These are phyloP conservation scores for Acromyrmex charruanus DNA, from an alignment of 1,140 invertebrate species.

Conservation along the genomic window DNA sequence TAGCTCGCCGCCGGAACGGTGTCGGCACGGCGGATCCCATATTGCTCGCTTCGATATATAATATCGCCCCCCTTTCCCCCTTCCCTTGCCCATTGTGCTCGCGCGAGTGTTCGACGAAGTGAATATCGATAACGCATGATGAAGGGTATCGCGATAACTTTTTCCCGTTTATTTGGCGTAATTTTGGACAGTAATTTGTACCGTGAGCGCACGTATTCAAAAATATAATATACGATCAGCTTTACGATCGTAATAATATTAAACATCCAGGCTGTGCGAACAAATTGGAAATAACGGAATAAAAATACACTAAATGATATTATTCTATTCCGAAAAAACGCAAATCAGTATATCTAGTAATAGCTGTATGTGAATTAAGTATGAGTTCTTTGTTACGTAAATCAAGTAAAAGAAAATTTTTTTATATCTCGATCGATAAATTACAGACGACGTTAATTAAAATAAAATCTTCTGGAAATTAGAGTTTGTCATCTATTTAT, in stretches of 20 bases:
- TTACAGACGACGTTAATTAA: not conserved
- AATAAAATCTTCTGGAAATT: not conserved
- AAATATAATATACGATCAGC: constrained; percentile 9
- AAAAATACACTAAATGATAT: not conserved
- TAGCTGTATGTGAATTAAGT: not conserved
- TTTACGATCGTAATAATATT: constrained; percentile 31
- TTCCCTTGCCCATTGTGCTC: constrained; percentile 31
- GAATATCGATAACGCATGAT: constrained; percentile 56
- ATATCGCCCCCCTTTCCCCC: too few relatives aligned
- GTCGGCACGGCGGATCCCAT: not conserved
- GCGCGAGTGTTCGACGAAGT: constrained; percentile 45
- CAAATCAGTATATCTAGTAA: not conserved
- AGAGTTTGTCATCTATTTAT: not conserved
- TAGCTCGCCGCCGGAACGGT: constrained; percentile 10
- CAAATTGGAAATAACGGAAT: constrained; percentile 17
- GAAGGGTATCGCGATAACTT: constrained; percentile 40
- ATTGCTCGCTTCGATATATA: too few relatives aligned
- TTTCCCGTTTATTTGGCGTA: constrained; percentile 42
- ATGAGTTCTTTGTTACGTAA: not conserved
- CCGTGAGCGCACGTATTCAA: not conserved
- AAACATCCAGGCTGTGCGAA: not conserved
- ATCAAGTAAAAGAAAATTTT: not conserved
- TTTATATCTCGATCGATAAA: not conserved
- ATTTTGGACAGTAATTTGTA: constrained; percentile 52
- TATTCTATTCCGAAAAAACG: not conserved